A percentile compares a stretch with the other conserved stretches of the same genome.
Conservation (phyloP, 2,888 invertebrate species). For the Teleiodes luculella region DNA sequence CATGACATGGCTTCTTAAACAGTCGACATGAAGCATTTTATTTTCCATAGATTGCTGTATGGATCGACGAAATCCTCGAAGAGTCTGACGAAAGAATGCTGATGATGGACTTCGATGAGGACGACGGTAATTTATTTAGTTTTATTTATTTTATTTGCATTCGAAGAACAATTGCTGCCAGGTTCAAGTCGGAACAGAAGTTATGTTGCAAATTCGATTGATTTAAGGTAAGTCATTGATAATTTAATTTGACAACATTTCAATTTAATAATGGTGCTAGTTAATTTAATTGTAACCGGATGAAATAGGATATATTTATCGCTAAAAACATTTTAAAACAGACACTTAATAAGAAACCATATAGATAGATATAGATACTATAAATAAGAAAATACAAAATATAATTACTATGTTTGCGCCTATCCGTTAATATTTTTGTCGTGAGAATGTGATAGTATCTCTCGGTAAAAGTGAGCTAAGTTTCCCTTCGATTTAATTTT, state of each 20-base stretch:
- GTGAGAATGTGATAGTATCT: too few relatives aligned
- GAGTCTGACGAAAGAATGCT: conserved; percentile 71
- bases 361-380: too few relatives aligned
- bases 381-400: too few relatives aligned
- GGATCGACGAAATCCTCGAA: conserved; percentile 66
- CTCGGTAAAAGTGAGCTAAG: too few relatives aligned
- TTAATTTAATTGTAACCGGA: too few relatives aligned
- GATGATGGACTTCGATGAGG: conserved; percentile 73
- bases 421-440: too few relatives aligned
- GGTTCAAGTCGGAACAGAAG: conserved; percentile 27
- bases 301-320: too few relatives aligned
- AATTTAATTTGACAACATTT: not conserved
- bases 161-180: conserved; percentile 45
- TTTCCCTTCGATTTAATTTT: too few relatives aligned
- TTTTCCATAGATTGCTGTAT: conserved; percentile 55
- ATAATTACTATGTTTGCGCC: too few relatives aligned
- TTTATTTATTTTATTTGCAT: not conserved
- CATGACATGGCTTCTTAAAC: too few relatives aligned
- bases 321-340: too few relatives aligned
- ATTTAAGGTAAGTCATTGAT: not conserved
- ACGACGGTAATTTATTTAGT: conserved; percentile 50
- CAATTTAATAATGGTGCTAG: conserved; percentile 32
- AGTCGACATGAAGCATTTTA: not conserved
- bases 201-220: not conserved
- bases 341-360: too few relatives aligned